Evolutionary conservation across 2,113 vertebrate genomes (phyloP), one percentile per base, ranked within the genome.

Genomic region (Anguilla japonica): DNA sequence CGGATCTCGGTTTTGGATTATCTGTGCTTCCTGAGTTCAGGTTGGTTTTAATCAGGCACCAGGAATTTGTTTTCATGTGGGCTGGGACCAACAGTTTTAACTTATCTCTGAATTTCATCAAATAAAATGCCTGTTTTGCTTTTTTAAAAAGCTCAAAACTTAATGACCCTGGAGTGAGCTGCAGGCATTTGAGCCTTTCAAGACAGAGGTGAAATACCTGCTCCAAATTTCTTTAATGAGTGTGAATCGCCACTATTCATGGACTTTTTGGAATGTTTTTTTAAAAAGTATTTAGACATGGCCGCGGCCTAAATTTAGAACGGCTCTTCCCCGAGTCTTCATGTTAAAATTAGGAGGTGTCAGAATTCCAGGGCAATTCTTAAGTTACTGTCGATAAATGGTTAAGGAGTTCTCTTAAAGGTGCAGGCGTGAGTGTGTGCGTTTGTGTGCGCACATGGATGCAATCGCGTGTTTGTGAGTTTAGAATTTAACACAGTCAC

Each of bases 311-410:
- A 91, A 94, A 94, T 94, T 96, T 94, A 96, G 90, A 86, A 87
- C 40, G 41, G 91, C 83, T 93, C 94, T 96, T 96, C 92, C 91
- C 84, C 80, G 87, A 92, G 91, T 89, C 91, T 93, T 93, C 92
- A 89, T 91, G 92, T 94, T 94, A 95, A 95, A 94, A 95, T 95
- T 94, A 96, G 93, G 90, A 94, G 93, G 95, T 92, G 94, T 95
- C 88, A 94, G 91, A 92, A 93, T 93, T 91, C 94, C 90, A 90
- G 93, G 94, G 92, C 93, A 94, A 93, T 94, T 95, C 94, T 94
- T 93, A 94, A 94, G 93, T 94, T 95, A 92, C 94, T 91, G 92
- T 93, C 92, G 92, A 90, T 94, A 95, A 95, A 94, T 86, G 84
- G 89, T 91, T 90, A 91, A 92, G 91, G 90, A 87, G 83, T 80